A percentile compares a stretch with the other conserved stretches of the same genome.
Conservation (phyloP, 2,797 vertebrate genomes). For the Coluber constrictor region DNA sequence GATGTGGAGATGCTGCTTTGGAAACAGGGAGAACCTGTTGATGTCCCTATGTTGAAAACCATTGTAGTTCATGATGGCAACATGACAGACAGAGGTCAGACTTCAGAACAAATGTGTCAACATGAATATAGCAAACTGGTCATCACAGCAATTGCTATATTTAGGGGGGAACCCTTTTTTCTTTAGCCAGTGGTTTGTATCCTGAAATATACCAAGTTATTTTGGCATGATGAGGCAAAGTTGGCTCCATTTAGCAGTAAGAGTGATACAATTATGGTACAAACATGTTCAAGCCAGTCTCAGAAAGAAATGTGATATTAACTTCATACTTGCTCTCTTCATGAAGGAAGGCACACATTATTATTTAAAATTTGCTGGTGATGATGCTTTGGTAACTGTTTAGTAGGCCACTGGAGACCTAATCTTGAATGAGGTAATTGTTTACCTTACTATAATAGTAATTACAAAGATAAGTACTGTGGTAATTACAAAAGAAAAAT, state of each 20-base stretch:
- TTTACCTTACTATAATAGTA: background rate
- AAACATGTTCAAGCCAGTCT: background rate
- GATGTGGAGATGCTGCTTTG: conserved; percentile 33
- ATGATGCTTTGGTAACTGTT: background rate
- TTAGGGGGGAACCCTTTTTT: background rate
- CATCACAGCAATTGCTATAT: background rate
- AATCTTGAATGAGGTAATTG: background rate
- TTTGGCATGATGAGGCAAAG: background rate
- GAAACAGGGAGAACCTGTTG: conserved; percentile 28
- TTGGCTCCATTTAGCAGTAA: background rate
- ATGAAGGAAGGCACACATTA: background rate
- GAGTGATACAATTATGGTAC: background rate
- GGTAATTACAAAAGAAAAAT: background rate
- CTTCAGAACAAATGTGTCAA: background rate
- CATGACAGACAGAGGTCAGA: background rate
- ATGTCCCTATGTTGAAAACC: conserved; percentile 23
- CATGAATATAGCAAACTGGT: background rate
- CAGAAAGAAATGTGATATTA: background rate
- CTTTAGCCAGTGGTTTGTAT: background rate
- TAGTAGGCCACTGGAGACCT: background rate
- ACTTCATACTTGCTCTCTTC: background rate
- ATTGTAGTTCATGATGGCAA: conserved; percentile 16
- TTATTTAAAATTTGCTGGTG: background rate
- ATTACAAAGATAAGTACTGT: background rate
- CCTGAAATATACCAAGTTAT: background rate